Conservation (phyloP, 2,797 vertebrate genomes). For the Huso huso region DNA sequence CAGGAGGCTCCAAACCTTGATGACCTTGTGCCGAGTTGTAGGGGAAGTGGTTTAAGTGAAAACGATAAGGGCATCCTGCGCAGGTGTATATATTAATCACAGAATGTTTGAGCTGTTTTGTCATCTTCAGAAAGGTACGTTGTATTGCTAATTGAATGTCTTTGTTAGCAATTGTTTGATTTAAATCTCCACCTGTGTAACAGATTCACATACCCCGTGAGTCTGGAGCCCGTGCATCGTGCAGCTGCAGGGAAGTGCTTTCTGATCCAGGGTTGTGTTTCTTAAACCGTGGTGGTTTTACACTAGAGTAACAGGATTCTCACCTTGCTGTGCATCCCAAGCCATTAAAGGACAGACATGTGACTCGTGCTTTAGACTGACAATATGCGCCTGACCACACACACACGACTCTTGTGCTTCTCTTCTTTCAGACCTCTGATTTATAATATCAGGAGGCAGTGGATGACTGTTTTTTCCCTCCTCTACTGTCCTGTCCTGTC, state of each 20-base stretch:
- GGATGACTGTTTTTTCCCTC: slow-evolving; percentile 21
- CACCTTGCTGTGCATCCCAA: slow-evolving; percentile 29
- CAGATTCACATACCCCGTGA: not conserved
- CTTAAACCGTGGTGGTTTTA: slow-evolving; percentile 1
- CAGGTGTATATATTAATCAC: too few relatives aligned
- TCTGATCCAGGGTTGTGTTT: not conserved
- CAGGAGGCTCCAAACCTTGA: too few relatives aligned
- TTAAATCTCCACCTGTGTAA: not conserved
- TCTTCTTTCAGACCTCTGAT: slow-evolving; percentile 24
- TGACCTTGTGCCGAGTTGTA: too few relatives aligned
- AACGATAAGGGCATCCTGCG: too few relatives aligned
- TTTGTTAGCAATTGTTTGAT: too few relatives aligned
- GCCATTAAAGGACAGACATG: slow-evolving; percentile 28
- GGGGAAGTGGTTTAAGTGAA: too few relatives aligned
- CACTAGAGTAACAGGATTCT: not conserved
- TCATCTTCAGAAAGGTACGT: too few relatives aligned
- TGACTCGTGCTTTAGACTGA: slow-evolving; percentile 33
- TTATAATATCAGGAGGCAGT: slow-evolving; percentile 25
- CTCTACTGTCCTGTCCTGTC: slow-evolving; percentile 6
- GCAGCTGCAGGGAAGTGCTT: not conserved
- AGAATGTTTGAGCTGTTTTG: too few relatives aligned
- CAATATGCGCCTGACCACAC: slow-evolving; percentile 21
- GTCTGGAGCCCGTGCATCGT: not conserved
- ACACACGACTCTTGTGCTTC: slow-evolving; percentile 22
- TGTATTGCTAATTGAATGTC: too few relatives aligned